These are phyloP conservation scores for Anhinga rufa DNA, from an alignment of 2,113 vertebrate species.

Conservation along the genomic window DNA sequence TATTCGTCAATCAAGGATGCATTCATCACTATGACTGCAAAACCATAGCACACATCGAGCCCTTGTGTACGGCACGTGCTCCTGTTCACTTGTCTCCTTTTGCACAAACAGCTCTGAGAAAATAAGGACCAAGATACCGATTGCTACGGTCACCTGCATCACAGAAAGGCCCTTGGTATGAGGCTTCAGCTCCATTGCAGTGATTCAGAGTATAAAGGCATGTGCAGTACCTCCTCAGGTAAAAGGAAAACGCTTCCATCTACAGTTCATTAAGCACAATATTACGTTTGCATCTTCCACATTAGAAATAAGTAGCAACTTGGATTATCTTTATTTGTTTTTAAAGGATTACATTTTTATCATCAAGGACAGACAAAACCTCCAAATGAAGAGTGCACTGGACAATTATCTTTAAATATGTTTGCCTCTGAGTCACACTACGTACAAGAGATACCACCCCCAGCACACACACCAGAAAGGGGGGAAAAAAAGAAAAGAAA, in stretches of 20 bases:
- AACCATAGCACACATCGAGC: background rate
- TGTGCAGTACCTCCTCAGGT: background rate
- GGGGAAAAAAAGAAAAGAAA: background rate
- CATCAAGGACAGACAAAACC: background rate
- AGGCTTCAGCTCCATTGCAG: background rate
- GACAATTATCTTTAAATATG: background rate
- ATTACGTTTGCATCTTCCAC: background rate
- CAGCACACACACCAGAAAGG: background rate
- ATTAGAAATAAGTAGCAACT: background rate
- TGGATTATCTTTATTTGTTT: background rate
- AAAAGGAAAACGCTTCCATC: slow-evolving; percentile 30
- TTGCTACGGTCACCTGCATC: background rate
- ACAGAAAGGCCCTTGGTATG: background rate
- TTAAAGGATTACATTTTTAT: background rate
- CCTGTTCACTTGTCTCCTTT: background rate
- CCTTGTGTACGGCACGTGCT: background rate
- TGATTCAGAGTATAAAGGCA: background rate
- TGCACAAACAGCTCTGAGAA: background rate
- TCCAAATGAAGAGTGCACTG: background rate
- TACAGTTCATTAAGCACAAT: background rate
- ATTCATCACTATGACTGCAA: background rate
- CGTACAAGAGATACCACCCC: background rate
- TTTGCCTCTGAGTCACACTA: background rate
- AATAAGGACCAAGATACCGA: background rate
- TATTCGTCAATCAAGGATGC: background rate